phyloP scores from a whole-genome alignment of 2,113 vertebrate species.

The Rostratula benghalensis region DNA sequence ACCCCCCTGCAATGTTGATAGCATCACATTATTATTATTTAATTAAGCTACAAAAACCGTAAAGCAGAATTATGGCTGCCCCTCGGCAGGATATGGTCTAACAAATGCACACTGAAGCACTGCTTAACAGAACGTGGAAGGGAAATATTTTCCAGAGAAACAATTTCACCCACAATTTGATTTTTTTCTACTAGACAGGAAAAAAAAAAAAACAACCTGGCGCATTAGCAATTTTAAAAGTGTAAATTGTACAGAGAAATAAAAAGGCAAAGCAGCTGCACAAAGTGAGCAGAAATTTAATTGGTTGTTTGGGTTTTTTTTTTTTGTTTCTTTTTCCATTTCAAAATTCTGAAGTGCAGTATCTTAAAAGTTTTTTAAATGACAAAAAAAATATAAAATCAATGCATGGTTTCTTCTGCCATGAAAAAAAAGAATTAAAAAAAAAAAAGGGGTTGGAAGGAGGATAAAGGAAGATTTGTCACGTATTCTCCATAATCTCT shows the following conservation, averaged over 20 bases:
- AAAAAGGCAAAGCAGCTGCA: constrained; percentile 42
- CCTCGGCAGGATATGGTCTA: constrained; percentile 61
- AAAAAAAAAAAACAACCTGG: background rate
- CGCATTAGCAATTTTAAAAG: constrained; percentile 19
- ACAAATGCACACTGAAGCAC: constrained; percentile 76
- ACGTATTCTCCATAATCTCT: constrained; percentile 21
- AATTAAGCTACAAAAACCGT: constrained; percentile 71
- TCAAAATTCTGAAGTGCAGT: constrained; percentile 32
- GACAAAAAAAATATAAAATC: background rate
- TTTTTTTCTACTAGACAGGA: constrained; percentile 62
- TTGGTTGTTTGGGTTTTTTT: background rate
- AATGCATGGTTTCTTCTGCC: background rate
- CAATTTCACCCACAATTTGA: constrained; percentile 41
- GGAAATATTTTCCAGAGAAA: constrained; percentile 35
- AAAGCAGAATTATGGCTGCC: constrained; percentile 73
- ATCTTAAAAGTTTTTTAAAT: background rate
- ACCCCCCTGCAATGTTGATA: constrained; percentile 69
- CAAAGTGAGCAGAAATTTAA: background rate
- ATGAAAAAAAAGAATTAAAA: background rate
- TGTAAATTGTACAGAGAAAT: constrained; percentile 37
- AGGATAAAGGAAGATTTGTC: constrained; percentile 7
- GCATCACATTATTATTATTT: constrained; percentile 76
- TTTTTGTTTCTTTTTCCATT: background rate
- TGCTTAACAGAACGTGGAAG: constrained; percentile 62
- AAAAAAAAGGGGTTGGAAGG: background rate